These are phyloP conservation scores for Acanthaster planci DNA, from an alignment of 35 echinoderm and acorn worm species.

Conservation along the genomic window DNA sequence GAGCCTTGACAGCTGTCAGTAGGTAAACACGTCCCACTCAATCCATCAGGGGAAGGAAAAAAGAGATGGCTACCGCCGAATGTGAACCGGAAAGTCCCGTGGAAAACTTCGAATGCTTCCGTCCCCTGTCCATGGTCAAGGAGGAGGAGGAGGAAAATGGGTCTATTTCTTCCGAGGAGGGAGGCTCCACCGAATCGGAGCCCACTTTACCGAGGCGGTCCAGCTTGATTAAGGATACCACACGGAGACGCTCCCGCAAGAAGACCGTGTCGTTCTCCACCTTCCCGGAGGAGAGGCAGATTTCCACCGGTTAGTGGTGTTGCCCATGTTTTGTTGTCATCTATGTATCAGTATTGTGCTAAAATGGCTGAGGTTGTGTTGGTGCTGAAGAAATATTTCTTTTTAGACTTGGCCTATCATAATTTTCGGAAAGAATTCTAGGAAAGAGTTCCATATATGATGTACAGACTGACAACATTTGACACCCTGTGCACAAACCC, in stretches of 20 bases:
- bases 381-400: neutral
- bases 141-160: constrained; percentile 29
- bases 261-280: constrained; percentile 89
- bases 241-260: constrained; percentile 61
- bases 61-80: constrained; percentile 11
- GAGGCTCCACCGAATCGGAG: neutral
- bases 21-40: neutral
- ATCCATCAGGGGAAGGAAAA: neutral
- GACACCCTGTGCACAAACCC: too few relatives aligned
- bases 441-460: too few relatives aligned
- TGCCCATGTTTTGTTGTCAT: neutral
- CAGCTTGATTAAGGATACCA: constrained; percentile 83
- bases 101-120: neutral
- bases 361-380: neutral
- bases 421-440: too few relatives aligned
- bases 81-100: neutral
- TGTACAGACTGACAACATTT: too few relatives aligned
- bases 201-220: constrained; percentile 60
- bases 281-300: constrained; percentile 81
- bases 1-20: constrained; percentile 7
- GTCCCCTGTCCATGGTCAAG: neutral
- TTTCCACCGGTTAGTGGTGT: constrained; percentile 69
- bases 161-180: constrained; percentile 25
- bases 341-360: neutral
- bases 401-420: too few relatives aligned